phyloP scores from a whole-genome alignment of 1,140 invertebrate genomes.

The Diachasmimorpha longicaudata region DNA sequence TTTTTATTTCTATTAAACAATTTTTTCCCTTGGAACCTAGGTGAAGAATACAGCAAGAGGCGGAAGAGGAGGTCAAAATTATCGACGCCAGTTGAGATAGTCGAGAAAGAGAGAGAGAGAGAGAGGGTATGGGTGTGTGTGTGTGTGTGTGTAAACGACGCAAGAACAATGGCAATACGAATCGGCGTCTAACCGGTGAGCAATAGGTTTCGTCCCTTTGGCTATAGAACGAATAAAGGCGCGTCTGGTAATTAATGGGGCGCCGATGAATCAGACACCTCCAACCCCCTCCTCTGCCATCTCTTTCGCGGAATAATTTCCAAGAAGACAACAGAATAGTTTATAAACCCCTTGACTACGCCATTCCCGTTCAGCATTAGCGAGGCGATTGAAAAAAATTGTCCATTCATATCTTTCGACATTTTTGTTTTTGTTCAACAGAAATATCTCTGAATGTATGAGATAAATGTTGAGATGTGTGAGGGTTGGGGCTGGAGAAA shows the following conservation, averaged over 20 bases:
- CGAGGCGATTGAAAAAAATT: background rate
- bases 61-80: constrained; percentile 43
- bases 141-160: constrained; percentile 60
- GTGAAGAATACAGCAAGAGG: constrained; percentile 23
- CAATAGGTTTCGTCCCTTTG: constrained; percentile 40
- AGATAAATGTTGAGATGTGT: background rate
- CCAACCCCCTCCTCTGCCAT: background rate
- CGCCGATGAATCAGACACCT: constrained; percentile 56
- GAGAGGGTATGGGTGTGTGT: too few relatives aligned
- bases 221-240: constrained; percentile 31
- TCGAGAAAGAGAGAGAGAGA: constrained; percentile 26
- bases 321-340: constrained; percentile 64
- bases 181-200: constrained; percentile 62
- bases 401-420: background rate
- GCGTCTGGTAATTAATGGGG: constrained; percentile 58
- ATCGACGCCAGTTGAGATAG: constrained; percentile 37
- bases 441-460: background rate
- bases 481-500: background rate
- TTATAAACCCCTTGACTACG: constrained; percentile 58
- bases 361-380: constrained; percentile 26
- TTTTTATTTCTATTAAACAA: constrained; percentile 20
- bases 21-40: background rate
- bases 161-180: constrained; percentile 59
- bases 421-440: background rate
- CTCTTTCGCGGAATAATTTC: constrained; percentile 51